Conservation (phyloP, 2,113 vertebrate genomes). For the Periophthalmodon schlosseri region DNA sequence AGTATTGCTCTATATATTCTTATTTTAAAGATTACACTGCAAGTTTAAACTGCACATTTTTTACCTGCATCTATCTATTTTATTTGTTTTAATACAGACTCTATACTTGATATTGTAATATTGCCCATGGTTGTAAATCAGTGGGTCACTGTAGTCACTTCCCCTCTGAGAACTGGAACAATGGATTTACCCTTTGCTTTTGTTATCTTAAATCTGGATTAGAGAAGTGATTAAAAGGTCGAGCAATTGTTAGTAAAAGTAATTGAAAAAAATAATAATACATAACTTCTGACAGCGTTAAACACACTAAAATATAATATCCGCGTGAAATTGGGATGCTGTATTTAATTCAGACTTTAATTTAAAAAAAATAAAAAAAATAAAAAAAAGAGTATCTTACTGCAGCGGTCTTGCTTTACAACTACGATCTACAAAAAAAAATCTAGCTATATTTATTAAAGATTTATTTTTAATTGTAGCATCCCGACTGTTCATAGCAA, state of each 20-base stretch:
- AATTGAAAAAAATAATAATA: no score
- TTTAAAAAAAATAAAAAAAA: no score
- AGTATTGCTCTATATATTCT: no score
- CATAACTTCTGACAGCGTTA: no score
- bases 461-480: not conserved
- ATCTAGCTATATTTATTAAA: not conserved
- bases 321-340: not conserved
- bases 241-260: not conserved
- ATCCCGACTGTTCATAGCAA: not conserved
- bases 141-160: not conserved
- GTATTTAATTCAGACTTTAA: not conserved
- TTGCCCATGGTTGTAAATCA: no score
- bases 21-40: no score
- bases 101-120: no score
- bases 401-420: not conserved
- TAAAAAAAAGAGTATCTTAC: no score
- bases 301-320: no score
- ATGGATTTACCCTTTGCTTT: not conserved
- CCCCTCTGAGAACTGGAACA: not conserved
- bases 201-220: not conserved
- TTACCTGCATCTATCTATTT: no score
- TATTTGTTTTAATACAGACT: no score
- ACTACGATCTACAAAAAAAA: not conserved
- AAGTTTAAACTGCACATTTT: no score
- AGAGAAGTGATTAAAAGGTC: not conserved